Percentiles rank a stretch among this genome's conserved stretches.
phyloP scores from a whole-genome alignment of 2,888 invertebrate genomes.

The Philopedon plagiatum region DNA sequence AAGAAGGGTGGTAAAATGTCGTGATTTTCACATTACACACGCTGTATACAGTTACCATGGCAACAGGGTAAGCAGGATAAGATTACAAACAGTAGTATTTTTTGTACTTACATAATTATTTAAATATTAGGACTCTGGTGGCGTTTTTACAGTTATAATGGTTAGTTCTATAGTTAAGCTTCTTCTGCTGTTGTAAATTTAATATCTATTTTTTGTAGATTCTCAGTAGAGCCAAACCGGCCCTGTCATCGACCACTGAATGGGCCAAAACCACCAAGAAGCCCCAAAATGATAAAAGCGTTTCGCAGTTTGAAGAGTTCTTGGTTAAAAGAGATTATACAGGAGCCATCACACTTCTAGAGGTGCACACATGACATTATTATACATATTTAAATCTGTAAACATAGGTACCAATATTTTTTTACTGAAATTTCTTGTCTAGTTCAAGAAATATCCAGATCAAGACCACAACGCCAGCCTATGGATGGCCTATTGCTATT shows the following conservation, averaged over 20 bases:
- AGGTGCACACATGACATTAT: slow-evolving; percentile 73
- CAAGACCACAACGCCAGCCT: slow-evolving; percentile 74
- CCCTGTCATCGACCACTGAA: slow-evolving; percentile 70
- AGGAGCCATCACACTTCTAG: slow-evolving; percentile 93
- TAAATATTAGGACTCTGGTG: not conserved
- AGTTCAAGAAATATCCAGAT: slow-evolving; percentile 73
- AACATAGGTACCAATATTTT: too few species aligned
- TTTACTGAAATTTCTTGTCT: slow-evolving; percentile 54
- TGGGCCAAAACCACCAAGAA: slow-evolving; percentile 56
- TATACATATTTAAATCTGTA: too few species aligned
- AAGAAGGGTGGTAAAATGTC: not conserved
- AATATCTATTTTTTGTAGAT: slow-evolving; percentile 72
- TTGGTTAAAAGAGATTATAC: slow-evolving; percentile 92
- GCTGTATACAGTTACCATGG: not conserved
- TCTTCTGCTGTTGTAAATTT: not conserved
- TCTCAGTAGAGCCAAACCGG: slow-evolving; percentile 86
- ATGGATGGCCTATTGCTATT: slow-evolving; percentile 97
- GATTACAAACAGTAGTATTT: not conserved
- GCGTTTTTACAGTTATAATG: not conserved
- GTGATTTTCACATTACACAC: not conserved
- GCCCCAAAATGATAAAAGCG: slow-evolving; percentile 67
- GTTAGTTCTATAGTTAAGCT: not conserved
- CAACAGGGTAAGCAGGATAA: not conserved
- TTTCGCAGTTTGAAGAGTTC: slow-evolving; percentile 92
- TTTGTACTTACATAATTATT: not conserved